Base-by-base conservation (phyloP, 2,888 invertebrate species). In the Cephus sareptanus region DNA sequence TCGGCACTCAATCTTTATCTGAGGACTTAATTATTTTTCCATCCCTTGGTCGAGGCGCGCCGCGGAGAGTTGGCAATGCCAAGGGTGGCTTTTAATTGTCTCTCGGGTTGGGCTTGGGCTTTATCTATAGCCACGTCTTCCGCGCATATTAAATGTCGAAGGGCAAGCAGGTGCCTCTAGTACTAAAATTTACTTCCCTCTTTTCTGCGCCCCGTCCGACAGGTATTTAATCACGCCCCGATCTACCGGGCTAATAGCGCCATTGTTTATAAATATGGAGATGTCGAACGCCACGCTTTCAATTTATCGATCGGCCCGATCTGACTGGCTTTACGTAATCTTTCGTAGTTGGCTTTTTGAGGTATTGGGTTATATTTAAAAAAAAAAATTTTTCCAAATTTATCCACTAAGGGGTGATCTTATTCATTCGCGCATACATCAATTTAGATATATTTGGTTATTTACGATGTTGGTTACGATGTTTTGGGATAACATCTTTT, bases 21-120 rank as follows among this genome's bases (percentile, higher is more conserved):
- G 73, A 78, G 75, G 75, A 73, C 76, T 78, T 78, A 78, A 78
- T 76, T 78, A 76, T 78, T 78, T 74, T 74, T 76, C 76, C 76
- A 76, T 78, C 78, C 78, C 78, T 73, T 73, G n/a, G 73, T 73
- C 34, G 40, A 37, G 34, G 30, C 74, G 35, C 13, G 33, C 74
- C 74, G 34, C 34, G 34, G 71, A 35, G 74, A 35, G 74, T 74
- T 73, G 31, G 76, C 78, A 78, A 11, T n/a, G 23, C 34, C 34
- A 78, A 76, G 78, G 78, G 78, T 76, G 78, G 76, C 76, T 79
- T 79, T 79, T 79, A 79, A 79, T 79, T 79, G 79, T 79, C 70
- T 69, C 33, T 13, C 74, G 56, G 33, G 35, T 31, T 13, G 75
- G 74, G 76, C 73, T 40, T 35, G 23, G 34, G 69, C 6, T 69